Conservation (phyloP, 2,797 vertebrate genomes). For the Epinephelus malabaricus region DNA sequence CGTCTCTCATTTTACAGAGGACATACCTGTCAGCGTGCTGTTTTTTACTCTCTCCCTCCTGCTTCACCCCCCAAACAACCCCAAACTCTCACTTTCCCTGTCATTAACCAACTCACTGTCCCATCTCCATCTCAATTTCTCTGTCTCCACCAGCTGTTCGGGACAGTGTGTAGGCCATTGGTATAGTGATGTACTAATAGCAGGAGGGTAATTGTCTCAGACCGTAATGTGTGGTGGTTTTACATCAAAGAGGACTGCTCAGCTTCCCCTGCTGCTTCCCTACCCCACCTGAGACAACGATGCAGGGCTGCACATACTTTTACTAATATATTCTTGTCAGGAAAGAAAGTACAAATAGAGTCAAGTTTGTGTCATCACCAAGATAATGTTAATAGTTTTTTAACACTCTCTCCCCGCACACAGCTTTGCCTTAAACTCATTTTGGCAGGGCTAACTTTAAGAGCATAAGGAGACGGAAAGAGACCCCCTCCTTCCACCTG, state of each 20-base stretch:
- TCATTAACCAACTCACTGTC: constrained; percentile 69
- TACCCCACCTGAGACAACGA: constrained; percentile 27
- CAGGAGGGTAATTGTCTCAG: constrained; percentile 78
- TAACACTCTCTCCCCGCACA: neutral
- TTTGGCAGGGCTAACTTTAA: constrained; percentile 79
- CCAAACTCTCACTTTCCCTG: constrained; percentile 60
- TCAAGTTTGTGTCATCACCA: constrained; percentile 15
- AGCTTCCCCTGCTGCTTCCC: constrained; percentile 43
- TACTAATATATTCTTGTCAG: neutral
- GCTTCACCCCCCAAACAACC: constrained; percentile 25
- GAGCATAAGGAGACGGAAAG: constrained; percentile 69
- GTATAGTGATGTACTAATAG: constrained; percentile 62
- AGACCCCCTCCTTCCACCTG: constrained; percentile 83
- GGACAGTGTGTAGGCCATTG: constrained; percentile 64
- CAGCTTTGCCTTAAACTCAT: constrained; percentile 40
- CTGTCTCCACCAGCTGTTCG: constrained; percentile 72
- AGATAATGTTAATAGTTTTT: constrained; percentile 14
- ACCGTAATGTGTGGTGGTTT: constrained; percentile 66
- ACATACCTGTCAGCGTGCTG: constrained; percentile 22
- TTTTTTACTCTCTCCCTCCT: constrained; percentile 6
- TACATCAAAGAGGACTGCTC: constrained; percentile 49
- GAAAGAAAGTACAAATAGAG: neutral
- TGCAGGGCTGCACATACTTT: constrained; percentile 29
- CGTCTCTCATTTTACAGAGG: constrained; percentile 10
- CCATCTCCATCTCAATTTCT: constrained; percentile 62